A percentile compares a stretch with the other conserved stretches of the same genome.
Evolutionary conservation across 2,797 vertebrate species (phyloP).

Genomic region (Alfaro cultratus): DNA sequence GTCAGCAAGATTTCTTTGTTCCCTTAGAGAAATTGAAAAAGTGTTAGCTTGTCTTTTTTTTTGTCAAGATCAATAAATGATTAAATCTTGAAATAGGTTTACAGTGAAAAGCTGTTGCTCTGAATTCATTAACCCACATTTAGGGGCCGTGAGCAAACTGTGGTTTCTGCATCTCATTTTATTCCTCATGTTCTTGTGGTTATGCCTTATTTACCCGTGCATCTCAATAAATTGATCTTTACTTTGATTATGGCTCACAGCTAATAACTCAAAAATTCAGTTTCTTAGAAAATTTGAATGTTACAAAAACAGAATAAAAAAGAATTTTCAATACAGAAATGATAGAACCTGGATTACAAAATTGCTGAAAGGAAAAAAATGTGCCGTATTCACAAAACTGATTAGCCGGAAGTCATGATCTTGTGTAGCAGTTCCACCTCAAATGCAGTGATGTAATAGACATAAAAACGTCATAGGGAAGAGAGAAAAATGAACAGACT

Average conservation of each 20-base stretch:
- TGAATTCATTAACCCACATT: slow-evolving; percentile 59
- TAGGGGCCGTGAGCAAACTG: slow-evolving; percentile 37
- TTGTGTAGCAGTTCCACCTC: no score
- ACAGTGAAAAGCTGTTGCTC: slow-evolving; percentile 35
- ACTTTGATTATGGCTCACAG: background rate
- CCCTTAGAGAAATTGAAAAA: slow-evolving; percentile 48
- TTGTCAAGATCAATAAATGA: slow-evolving; percentile 56
- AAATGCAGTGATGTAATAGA: no score
- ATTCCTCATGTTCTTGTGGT: slow-evolving; percentile 24
- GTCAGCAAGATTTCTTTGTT: slow-evolving; percentile 49
- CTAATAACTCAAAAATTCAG: background rate
- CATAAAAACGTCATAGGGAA: no score
- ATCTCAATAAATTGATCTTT: background rate
- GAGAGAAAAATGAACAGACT: no score
- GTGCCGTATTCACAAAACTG: no score
- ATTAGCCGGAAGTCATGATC: no score
- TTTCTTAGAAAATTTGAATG: background rate
- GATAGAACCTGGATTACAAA: no score
- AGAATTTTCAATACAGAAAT: background rate
- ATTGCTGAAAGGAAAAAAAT: no score
- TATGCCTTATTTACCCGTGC: slow-evolving; percentile 42
- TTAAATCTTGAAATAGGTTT: slow-evolving; percentile 57
- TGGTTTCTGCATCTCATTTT: slow-evolving; percentile 44
- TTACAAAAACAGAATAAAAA: background rate
- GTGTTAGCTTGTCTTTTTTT: slow-evolving; percentile 30